Percentiles rank a stretch among this genome's conserved stretches.
phyloP scores from a whole-genome alignment of 1,140 invertebrate species.

The Eulimnadia texana region DNA sequence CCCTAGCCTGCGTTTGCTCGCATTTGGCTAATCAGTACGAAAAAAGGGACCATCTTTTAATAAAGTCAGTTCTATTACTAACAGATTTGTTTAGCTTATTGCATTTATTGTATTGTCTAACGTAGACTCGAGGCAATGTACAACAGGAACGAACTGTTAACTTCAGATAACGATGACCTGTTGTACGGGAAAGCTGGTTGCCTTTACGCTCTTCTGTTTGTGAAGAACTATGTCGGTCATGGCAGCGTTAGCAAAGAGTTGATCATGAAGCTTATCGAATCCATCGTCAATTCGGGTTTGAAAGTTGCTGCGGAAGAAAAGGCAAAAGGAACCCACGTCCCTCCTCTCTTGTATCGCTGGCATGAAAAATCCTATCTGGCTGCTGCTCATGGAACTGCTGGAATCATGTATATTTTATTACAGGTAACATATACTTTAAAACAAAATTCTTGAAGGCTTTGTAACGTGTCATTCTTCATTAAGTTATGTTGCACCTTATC shows the following conservation, averaged over 20 bases:
- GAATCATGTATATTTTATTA: slow-evolving; percentile 67
- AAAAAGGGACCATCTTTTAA: slow-evolving; percentile 4
- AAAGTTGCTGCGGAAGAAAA: slow-evolving; percentile 34
- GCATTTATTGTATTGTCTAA: slow-evolving; percentile 7
- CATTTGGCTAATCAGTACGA: neutral
- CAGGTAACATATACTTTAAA: slow-evolving; percentile 35
- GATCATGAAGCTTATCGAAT: slow-evolving; percentile 38
- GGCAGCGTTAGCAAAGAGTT: slow-evolving; percentile 12
- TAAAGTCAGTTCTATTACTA: slow-evolving; percentile 20
- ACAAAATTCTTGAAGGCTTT: no score
- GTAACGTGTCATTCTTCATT: no score
- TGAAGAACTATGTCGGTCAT: slow-evolving; percentile 42
- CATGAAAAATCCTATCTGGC: slow-evolving; percentile 76
- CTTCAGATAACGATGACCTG: slow-evolving; percentile 49
- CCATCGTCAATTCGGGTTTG: slow-evolving; percentile 51
- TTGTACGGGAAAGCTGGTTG: slow-evolving; percentile 73
- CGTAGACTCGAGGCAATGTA: neutral
- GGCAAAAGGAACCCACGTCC: slow-evolving; percentile 21
- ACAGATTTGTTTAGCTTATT: slow-evolving; percentile 21
- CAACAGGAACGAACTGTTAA: neutral
- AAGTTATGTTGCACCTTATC: no score
- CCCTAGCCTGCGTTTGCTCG: slow-evolving; percentile 41
- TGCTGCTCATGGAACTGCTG: slow-evolving; percentile 71
- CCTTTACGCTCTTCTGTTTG: slow-evolving; percentile 57
- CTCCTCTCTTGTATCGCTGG: slow-evolving; percentile 69